Conservation (phyloP, 2,113 vertebrate species). For the Heterotis niloticus region DNA sequence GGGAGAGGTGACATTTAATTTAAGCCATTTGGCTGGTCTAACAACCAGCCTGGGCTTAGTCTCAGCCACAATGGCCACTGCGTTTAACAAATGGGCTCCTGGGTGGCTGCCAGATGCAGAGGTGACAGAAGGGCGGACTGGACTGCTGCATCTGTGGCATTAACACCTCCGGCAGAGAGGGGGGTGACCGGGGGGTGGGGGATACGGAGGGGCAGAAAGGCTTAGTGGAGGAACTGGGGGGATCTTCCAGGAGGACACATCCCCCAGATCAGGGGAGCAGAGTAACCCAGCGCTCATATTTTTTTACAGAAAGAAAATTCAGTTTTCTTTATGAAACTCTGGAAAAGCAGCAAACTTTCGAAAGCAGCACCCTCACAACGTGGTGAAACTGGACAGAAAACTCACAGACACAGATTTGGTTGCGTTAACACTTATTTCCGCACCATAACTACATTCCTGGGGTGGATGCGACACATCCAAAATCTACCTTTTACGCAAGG, state of each 20-base stretch:
- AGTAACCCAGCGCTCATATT: neutral
- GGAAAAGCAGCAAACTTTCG: too few relatives aligned
- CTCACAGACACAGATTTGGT: too few relatives aligned
- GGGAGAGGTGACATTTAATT: slow-evolving; percentile 55
- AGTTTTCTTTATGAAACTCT: too few relatives aligned
- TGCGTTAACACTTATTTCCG: too few relatives aligned
- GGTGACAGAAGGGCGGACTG: slow-evolving; percentile 60
- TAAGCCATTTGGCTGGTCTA: slow-evolving; percentile 62
- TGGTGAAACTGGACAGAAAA: too few relatives aligned
- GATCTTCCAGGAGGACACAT: neutral
- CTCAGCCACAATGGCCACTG: slow-evolving; percentile 36
- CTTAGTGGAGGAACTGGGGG: neutral
- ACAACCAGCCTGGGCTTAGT: slow-evolving; percentile 62
- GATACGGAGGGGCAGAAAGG: neutral
- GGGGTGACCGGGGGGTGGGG: neutral
- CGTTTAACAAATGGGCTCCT: slow-evolving; percentile 49
- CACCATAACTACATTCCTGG: too few relatives aligned
- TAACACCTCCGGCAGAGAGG: slow-evolving; percentile 50
- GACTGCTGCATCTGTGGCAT: slow-evolving; percentile 54
- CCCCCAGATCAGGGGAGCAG: neutral
- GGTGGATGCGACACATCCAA: too few relatives aligned
- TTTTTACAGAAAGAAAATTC: too few relatives aligned
- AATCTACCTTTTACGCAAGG: too few relatives aligned
- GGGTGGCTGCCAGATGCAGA: slow-evolving; percentile 56
- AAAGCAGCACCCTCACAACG: too few relatives aligned